Base-by-base conservation (phyloP, 64 coral and sea anemone species). In the Trachythela sp. region DNA sequence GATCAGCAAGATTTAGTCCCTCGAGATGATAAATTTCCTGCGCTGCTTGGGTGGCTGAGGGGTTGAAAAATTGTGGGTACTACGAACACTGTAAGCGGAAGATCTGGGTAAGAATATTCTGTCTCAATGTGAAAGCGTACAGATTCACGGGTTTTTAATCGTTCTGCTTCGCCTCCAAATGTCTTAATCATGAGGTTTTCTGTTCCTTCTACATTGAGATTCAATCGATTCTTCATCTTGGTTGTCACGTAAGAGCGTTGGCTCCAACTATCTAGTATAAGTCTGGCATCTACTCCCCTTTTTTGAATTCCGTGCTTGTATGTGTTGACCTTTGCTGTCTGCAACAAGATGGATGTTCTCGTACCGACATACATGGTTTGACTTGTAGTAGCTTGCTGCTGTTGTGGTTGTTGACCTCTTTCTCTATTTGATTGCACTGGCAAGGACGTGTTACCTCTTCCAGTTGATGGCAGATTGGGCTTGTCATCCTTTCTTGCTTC, bases 231-330 rank as follows among this genome's bases (percentile, higher is more conserved):
- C 35, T 41, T 88, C 64, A 92, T 1, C 17, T 39, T 52, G 15
- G 86, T 85, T 30, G 48, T 84, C 22, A 92, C 45, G 84, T 92
- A 92, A 36, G 87, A 85, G 14, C 87, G 49, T 51, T 92, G 87
- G 15, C 75, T 88, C 29, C 91, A 80, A 50, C 86, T 70, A 49
- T 92, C 87, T 32, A 92, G 48, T 31, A 92, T 92, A n/a, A 92
- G 54, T 54, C 91, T 31, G 31, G 87, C 91, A 76, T 85, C 32
- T 18, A 33, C 37, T 70, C 36, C 52, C 42, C 22, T 48, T n/a
- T 48, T 31, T 10, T 52, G 38, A 40, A n/a, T 8, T 31, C 40
- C 20, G 2, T 87, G 91, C 0, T 84, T 92, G 33, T 76, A 75
- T 14, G 40, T 89, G 39, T 37, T 29, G 84, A 86, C 87, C 26